These are phyloP conservation scores for Pampus argenteus DNA, from an alignment of 2,797 vertebrate species.

Conservation along the genomic window DNA sequence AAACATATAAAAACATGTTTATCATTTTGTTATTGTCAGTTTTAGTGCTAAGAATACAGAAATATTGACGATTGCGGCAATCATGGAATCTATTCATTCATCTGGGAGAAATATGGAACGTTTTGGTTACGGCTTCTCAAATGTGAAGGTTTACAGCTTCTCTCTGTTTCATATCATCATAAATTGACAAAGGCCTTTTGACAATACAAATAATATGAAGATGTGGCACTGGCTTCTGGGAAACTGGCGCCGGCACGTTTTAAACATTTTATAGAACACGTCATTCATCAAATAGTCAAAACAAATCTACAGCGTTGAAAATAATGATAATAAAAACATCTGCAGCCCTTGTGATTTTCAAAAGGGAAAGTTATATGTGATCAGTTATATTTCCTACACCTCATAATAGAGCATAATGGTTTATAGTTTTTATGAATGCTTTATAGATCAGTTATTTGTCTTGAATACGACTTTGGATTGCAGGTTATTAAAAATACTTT, in stretches of 20 bases:
- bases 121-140: neutral
- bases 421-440: neutral
- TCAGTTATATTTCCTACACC: neutral
- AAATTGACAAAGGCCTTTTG: neutral
- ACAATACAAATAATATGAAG: neutral
- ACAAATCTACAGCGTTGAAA: neutral
- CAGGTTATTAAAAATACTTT: neutral
- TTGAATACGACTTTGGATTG: neutral
- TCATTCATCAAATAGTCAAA: neutral
- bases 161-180: neutral
- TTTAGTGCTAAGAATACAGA: neutral
- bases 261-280: neutral
- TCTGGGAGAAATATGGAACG: neutral
- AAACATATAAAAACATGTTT: neutral
- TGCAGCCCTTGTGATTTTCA: neutral
- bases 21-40: neutral
- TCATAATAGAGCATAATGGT: neutral
- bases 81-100: neutral
- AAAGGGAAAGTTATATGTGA: neutral
- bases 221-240: neutral
- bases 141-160: neutral
- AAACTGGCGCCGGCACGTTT: neutral
- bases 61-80: neutral
- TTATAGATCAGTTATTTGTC: neutral
- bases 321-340: neutral